Evolutionary conservation across 2,113 vertebrate species (phyloP).

Genomic region (Siniperca chuatsi): DNA sequence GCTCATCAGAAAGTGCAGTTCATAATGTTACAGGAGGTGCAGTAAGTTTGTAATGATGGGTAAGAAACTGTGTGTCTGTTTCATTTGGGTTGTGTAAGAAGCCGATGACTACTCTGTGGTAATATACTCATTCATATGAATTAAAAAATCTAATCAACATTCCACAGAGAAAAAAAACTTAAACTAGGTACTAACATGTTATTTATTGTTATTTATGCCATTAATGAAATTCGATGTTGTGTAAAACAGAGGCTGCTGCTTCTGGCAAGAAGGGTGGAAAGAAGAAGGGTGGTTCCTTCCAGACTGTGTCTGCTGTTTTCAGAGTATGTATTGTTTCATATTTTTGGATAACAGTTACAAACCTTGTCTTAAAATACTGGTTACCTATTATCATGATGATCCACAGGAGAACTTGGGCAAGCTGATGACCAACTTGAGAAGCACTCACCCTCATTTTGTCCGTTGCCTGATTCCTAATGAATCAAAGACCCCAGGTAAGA

Average conservation of each 20-base stretch:
- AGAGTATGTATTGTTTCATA: slow-evolving; percentile 47
- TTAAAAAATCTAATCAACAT: too few relatives aligned
- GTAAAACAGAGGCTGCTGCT: slow-evolving; percentile 29
- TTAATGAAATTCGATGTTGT: background rate
- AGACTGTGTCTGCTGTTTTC: slow-evolving; percentile 73
- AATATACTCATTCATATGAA: too few relatives aligned
- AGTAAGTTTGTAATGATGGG: too few relatives aligned
- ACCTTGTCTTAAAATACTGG: background rate
- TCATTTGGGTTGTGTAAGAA: too few relatives aligned
- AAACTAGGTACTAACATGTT: too few relatives aligned
- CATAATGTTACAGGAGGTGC: too few relatives aligned
- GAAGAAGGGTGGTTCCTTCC: slow-evolving; percentile 76
- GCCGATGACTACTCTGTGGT: too few relatives aligned
- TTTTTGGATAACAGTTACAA: background rate
- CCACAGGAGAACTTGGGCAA: slow-evolving; percentile 40
- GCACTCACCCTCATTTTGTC: slow-evolving; percentile 17
- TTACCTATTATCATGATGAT: background rate
- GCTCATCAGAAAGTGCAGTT: too few relatives aligned
- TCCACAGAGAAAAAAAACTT: too few relatives aligned
- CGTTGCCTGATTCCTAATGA: slow-evolving; percentile 10
- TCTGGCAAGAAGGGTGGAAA: slow-evolving; percentile 31
- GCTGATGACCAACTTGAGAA: slow-evolving; percentile 36
- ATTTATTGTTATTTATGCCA: background rate
- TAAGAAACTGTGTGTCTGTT: too few relatives aligned
- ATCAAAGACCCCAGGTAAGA: background rate